Conservation (phyloP, 2,797 vertebrate species). For the Crypturellus tataupa region DNA sequence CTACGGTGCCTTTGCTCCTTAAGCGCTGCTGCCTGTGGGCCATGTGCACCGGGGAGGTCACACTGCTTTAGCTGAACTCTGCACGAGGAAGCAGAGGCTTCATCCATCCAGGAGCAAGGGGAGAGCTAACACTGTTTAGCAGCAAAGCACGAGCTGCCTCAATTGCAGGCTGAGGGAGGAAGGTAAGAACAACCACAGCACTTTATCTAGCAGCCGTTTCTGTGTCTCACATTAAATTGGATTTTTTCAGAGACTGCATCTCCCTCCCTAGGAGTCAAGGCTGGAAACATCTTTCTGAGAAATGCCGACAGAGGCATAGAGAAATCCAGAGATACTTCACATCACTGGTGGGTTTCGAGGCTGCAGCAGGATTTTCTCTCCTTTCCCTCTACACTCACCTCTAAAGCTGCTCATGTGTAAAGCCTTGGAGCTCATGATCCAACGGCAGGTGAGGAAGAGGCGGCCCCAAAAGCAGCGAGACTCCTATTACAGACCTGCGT, state of each 20-base stretch:
- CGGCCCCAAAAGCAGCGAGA: background rate
- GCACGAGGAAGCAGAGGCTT: background rate
- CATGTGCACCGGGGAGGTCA: conserved; percentile 1
- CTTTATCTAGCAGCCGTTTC: conserved; percentile 24
- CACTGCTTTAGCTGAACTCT: background rate
- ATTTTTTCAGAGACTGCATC: conserved; percentile 18
- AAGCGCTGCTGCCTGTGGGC: background rate
- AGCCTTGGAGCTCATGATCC: background rate
- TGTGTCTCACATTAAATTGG: background rate
- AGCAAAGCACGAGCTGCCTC: conserved; percentile 1
- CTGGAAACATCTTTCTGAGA: conserved; percentile 32
- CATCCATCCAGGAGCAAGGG: background rate
- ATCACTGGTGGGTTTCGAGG: background rate
- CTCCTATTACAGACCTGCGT: background rate
- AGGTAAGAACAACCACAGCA: background rate
- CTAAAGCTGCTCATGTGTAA: background rate
- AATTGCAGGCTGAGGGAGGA: background rate
- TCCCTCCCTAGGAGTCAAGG: conserved; percentile 11
- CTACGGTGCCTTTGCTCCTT: background rate
- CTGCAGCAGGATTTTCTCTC: background rate
- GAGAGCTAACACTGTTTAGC: background rate
- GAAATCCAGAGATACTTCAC: conserved; percentile 11
- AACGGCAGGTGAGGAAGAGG: conserved; percentile 3
- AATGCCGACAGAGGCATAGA: background rate
- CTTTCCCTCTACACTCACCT: background rate